These are phyloP conservation scores for Xestia xanthographa DNA, from an alignment of 2,888 invertebrate species.

Conservation along the genomic window DNA sequence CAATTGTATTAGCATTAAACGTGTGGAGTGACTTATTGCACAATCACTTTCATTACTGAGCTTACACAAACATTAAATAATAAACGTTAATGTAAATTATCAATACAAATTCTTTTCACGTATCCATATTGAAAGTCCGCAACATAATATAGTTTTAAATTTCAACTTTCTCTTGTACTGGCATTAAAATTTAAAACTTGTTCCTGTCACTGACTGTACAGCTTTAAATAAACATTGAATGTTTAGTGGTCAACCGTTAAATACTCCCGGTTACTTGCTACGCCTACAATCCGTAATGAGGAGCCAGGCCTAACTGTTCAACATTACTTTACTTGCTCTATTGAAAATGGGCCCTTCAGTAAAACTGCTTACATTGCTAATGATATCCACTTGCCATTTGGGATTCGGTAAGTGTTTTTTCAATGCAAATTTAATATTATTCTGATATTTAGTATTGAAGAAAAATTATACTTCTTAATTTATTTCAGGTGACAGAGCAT, in stretches of 20 bases:
- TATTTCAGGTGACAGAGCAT: conserved; percentile 73
- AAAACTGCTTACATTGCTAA: conserved; percentile 66
- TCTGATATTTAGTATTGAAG: conserved; percentile 11
- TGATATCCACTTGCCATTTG: conserved; percentile 62
- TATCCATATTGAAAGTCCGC: conserved; percentile 79
- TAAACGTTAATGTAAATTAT: conserved; percentile 41
- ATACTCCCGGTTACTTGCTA: conserved; percentile 82
- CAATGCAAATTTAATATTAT: not conserved
- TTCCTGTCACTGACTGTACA: conserved; percentile 82
- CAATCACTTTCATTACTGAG: conserved; percentile 19
- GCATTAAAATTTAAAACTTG: conserved; percentile 89
- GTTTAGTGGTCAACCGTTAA: conserved; percentile 83
- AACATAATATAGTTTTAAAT: conserved; percentile 75
- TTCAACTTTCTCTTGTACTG: conserved; percentile 84
- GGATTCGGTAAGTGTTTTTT: conserved; percentile 71
- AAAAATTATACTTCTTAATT: not conserved
- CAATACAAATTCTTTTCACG: conserved; percentile 75
- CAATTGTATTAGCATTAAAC: not conserved
- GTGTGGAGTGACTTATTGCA: conserved; percentile 11
- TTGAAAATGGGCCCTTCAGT: conserved; percentile 66
- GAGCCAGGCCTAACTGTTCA: conserved; percentile 75
- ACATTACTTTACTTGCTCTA: conserved; percentile 52
- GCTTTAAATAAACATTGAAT: conserved; percentile 82
- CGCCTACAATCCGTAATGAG: conserved; percentile 81
- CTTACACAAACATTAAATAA: conserved; percentile 44